Evolutionary conservation across 2,888 invertebrate genomes (phyloP), one percentile per base, ranked within the genome.

Genomic region (Mythimna impura): DNA sequence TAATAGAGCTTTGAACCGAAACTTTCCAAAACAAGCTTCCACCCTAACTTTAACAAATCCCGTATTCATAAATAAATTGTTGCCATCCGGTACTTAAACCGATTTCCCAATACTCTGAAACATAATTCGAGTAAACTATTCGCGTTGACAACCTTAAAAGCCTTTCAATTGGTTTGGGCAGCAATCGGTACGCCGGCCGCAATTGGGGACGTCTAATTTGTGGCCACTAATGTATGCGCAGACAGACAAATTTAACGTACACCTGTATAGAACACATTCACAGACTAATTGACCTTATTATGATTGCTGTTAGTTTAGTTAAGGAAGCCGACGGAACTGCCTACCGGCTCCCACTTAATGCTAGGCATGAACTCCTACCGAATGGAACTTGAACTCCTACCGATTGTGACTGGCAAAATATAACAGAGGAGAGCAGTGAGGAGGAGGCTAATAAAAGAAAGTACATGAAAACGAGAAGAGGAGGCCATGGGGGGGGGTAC

Each of bases 161-260:
- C 71, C 62, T 73, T 82, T 66, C 69, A 71, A 80, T 82, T 76
- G 66, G 61, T 71, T 82, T 80, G 43, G 60, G 64, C 66, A 57
- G 62, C 71, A 67, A 73, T 78, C 61, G 69, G 67, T 54, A 62
- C 73, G 66, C 10, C 64, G 64, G 25, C 70, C 68, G 55, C 60
- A 71, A 77, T 77, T 78, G 73, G 60, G 75, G 34, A 43, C 60
- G 30, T 36, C 64, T 82, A 75, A 82, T 86, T 86, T 86, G 78
- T 22, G 69, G 60, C 63, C 58, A 40, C 54, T 70, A 72, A 77
- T 77, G 50, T 63, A 64, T 47, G 55, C 61, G 55, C 43, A 25
- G 58, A 22, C 57, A 69, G 40, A 60, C 36, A 12, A 55, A 50
- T 25, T 58, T 52, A 54, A 12, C 60, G 36, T 30, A 17, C n/a